Conservation (phyloP, 1,140 invertebrate species). For the Acromyrmex heyeri region DNA sequence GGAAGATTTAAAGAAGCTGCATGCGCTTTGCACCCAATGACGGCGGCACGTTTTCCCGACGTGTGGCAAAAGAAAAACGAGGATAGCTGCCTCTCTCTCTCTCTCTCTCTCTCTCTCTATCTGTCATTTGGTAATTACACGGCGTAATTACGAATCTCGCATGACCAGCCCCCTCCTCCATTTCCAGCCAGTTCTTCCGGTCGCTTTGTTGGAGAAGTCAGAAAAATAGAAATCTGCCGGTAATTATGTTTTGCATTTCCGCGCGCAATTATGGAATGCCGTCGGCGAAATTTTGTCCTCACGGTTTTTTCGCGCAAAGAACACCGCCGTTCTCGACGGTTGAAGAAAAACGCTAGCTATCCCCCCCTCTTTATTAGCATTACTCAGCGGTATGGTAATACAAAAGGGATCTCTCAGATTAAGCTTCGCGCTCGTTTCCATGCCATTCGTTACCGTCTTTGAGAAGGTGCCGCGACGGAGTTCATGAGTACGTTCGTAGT, state of each 20-base stretch:
- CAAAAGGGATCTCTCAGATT: constrained; percentile 12
- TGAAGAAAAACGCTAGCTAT: constrained; percentile 27
- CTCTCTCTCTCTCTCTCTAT: neutral
- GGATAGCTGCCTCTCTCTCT: neutral
- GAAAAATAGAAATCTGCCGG: constrained; percentile 63
- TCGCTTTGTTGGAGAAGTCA: neutral
- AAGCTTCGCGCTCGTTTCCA: constrained; percentile 43
- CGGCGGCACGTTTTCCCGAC: constrained; percentile 6
- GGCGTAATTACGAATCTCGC: constrained; percentile 72
- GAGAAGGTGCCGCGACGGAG: constrained; percentile 19
- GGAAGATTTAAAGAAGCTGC: constrained; percentile 50
- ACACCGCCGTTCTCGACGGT: neutral
- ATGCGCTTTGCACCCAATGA: constrained; percentile 45
- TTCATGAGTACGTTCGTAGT: constrained; percentile 34
- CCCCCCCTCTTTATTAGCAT: constrained; percentile 27
- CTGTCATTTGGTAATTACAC: constrained; percentile 73
- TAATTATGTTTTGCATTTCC: constrained; percentile 60
- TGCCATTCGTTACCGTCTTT: constrained; percentile 49
- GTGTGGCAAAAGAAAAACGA: constrained; percentile 44
- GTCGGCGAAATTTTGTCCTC: neutral
- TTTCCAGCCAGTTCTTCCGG: neutral
- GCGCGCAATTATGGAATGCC: constrained; percentile 32
- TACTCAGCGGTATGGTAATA: constrained; percentile 21
- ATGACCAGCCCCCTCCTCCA: neutral
- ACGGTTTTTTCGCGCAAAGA: constrained; percentile 21